These are phyloP conservation scores for Tricholaema leucomelas DNA, from an alignment of 2,113 vertebrate genomes.

Conservation along the genomic window DNA sequence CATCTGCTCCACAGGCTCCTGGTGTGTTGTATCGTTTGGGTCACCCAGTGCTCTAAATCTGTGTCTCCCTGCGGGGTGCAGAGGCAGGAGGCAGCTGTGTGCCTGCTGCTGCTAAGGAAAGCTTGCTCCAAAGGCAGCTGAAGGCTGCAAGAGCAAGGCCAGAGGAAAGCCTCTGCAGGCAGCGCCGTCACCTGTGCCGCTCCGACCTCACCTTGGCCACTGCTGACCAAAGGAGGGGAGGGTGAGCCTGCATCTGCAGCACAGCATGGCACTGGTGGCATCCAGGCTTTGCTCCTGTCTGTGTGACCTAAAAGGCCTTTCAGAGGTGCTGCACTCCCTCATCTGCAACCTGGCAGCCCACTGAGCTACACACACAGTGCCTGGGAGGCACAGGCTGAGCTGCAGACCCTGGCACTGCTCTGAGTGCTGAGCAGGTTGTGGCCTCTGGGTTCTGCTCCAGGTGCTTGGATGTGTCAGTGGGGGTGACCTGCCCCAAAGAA, in stretches of 20 bases:
- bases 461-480: neutral
- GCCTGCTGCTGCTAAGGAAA: slow-evolving; percentile 58
- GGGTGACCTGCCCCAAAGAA: neutral
- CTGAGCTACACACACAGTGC: neutral
- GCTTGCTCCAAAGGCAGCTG: neutral
- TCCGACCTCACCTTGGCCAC: neutral
- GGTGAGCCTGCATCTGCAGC: neutral
- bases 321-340: neutral
- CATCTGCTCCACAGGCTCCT: slow-evolving; percentile 35
- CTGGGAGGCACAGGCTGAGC: neutral
- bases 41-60: neutral
- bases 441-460: neutral
- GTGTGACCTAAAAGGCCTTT: neutral
- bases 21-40: neutral
- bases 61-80: neutral
- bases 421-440: neutral
- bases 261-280: neutral
- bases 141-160: neutral
- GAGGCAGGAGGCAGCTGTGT: neutral
- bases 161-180: slow-evolving; percentile 5
- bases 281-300: neutral
- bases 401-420: neutral
- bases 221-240: neutral
- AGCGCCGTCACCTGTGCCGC: neutral
- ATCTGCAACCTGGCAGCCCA: neutral